A percentile compares a stretch with the other conserved stretches of the same genome.
These are phyloP conservation scores for Globodera ellingtonae DNA, from an alignment of 1,140 invertebrate species.

Conservation along the genomic window DNA sequence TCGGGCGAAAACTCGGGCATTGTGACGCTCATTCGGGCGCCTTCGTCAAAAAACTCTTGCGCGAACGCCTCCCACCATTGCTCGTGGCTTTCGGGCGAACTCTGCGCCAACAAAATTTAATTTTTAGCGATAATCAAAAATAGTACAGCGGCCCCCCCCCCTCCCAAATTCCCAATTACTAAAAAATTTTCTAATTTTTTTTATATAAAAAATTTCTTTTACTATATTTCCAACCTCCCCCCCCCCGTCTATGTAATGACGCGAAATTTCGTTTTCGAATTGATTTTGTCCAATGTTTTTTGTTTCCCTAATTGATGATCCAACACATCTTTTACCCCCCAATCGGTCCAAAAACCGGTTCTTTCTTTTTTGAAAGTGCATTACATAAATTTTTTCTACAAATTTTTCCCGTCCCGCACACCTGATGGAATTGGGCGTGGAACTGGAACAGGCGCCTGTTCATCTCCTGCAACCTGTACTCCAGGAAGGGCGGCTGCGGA, in stretches of 20 bases:
- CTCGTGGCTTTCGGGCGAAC: slow-evolving; percentile 21
- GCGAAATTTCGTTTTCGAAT: too few species aligned
- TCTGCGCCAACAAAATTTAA: slow-evolving; percentile 16
- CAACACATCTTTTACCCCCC: too few species aligned
- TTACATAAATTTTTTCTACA: neutral
- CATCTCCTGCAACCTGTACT: slow-evolving; percentile 43
- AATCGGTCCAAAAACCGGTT: too few species aligned
- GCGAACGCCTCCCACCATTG: slow-evolving; percentile 52
- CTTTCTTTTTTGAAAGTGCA: neutral
- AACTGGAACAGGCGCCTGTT: slow-evolving; percentile 40
- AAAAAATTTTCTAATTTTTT: too few species aligned
- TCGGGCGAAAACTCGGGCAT: slow-evolving; percentile 27
- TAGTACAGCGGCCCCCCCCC: too few species aligned
- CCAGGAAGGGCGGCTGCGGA: slow-evolving; percentile 44
- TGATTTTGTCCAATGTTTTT: too few species aligned
- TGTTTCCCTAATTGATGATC: too few species aligned
- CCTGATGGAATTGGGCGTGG: slow-evolving; percentile 25
- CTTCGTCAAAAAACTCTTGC: slow-evolving; percentile 49
- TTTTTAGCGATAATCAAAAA: neutral
- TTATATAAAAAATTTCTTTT: too few species aligned
- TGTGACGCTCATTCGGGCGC: slow-evolving; percentile 24
- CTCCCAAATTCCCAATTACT: neutral
- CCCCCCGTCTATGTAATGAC: too few species aligned
- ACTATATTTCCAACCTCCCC: too few species aligned
- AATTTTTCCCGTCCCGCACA: neutral